Evolutionary conservation across 2,113 vertebrate species (phyloP).

Genomic region (Larimichthys crocea): DNA sequence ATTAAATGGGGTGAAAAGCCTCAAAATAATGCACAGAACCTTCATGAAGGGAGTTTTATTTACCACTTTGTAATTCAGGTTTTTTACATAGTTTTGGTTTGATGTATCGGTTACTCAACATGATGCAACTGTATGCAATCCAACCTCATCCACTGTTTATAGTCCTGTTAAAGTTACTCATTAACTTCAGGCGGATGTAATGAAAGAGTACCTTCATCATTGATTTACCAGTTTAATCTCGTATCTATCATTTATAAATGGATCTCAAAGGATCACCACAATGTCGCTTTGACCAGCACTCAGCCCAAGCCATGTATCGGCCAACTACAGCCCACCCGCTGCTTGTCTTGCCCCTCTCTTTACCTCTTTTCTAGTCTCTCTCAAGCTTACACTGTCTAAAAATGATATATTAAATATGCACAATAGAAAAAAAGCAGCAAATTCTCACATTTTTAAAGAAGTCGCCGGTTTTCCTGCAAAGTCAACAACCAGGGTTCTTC

Average conservation of each 20-base stretch:
- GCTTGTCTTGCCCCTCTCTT: too few relatives aligned
- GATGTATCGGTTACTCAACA: not conserved
- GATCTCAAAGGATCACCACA: too few relatives aligned
- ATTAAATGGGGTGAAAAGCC: too few relatives aligned
- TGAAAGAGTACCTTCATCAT: not conserved
- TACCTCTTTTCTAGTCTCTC: too few relatives aligned
- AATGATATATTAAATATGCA: too few relatives aligned
- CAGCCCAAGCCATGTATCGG: too few relatives aligned
- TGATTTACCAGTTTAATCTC: not conserved
- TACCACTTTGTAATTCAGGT: not conserved
- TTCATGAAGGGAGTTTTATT: too few relatives aligned
- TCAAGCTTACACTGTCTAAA: too few relatives aligned
- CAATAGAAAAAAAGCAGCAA: not conserved
- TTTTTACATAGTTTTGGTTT: not conserved
- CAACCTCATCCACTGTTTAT: not conserved
- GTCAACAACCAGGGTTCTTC: not conserved
- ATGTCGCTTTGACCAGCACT: too few relatives aligned
- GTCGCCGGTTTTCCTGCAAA: not conserved
- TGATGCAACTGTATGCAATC: conserved; percentile 38
- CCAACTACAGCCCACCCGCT: too few relatives aligned
- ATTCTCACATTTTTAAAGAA: not conserved
- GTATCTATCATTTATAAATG: not conserved
- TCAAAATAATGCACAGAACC: too few relatives aligned
- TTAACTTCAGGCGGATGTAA: not conserved
- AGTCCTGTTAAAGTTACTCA: not conserved